phyloP scores from a whole-genome alignment of 1,140 invertebrate genomes.

The Drosophila pachea region DNA sequence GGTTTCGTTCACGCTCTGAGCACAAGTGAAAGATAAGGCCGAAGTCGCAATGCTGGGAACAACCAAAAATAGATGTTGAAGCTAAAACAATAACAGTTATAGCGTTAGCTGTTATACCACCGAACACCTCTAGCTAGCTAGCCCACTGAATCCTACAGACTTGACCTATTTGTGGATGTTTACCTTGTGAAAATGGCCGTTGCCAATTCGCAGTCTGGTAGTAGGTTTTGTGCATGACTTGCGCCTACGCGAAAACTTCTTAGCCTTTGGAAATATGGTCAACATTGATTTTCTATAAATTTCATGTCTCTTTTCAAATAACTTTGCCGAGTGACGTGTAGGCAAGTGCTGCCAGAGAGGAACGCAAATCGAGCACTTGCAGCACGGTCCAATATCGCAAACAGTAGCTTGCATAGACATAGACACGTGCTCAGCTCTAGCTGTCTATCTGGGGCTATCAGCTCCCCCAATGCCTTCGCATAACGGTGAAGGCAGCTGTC shows the following conservation, averaged over 20 bases:
- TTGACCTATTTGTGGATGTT: constrained; percentile 23
- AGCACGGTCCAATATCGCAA: no score
- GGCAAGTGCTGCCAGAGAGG: constrained; percentile 2
- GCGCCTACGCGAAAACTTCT: constrained; percentile 10
- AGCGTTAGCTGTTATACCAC: no score
- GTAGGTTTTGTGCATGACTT: neutral
- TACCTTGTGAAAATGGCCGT: constrained; percentile 10
- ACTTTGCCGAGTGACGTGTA: constrained; percentile 9
- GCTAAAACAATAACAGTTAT: constrained; percentile 34
- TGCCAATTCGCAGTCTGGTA: neutral
- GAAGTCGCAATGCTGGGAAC: neutral
- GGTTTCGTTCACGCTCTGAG: constrained; percentile 24
- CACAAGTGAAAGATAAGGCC: constrained; percentile 16
- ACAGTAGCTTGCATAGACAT: no score
- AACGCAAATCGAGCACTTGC: no score
- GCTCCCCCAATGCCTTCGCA: constrained; percentile 9
- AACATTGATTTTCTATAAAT: constrained; percentile 45
- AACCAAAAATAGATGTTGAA: constrained; percentile 20
- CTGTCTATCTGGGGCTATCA: constrained; percentile 32
- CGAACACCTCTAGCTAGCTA: neutral
- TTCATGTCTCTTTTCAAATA: constrained; percentile 18
- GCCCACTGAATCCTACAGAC: constrained; percentile 9
- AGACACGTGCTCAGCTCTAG: constrained; percentile 4
- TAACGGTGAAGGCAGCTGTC: constrained; percentile 43
- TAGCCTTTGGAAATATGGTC: constrained; percentile 9